Percentiles rank a stretch among this genome's conserved stretches.
Conservation (phyloP, 1,140 invertebrate genomes). For the Bradynema listronoti region DNA sequence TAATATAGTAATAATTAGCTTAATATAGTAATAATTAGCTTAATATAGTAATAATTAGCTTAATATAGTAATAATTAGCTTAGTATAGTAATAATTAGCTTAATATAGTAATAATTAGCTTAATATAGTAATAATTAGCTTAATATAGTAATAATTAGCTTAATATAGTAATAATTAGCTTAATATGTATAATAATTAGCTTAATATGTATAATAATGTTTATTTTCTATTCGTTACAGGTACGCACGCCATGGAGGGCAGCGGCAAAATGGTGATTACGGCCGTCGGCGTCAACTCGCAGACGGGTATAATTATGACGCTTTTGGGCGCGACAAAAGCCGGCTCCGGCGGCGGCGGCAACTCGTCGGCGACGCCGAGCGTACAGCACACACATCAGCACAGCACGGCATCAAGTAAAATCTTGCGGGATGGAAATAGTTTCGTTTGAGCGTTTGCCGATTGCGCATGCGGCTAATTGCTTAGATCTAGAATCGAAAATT, state of each 20-base stretch:
- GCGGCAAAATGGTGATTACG: slow-evolving; percentile 95
- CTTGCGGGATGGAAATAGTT: background rate
- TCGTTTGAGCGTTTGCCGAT: too few relatives aligned
- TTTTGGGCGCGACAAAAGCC: slow-evolving; percentile 77
- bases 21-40: too few relatives aligned
- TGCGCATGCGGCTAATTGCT: too few relatives aligned
- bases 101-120: background rate
- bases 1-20: too few relatives aligned
- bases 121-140: background rate
- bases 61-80: background rate
- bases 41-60: background rate
- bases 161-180: background rate
- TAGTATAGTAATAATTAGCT: background rate
- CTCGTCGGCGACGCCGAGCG: too few relatives aligned
- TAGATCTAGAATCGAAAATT: too few relatives aligned
- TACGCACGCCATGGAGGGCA: slow-evolving; percentile 99
- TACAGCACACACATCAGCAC: slow-evolving; percentile 11
- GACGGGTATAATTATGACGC: slow-evolving; percentile 96
- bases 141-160: background rate
- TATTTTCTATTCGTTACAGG: slow-evolving; percentile 63
- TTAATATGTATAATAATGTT: background rate
- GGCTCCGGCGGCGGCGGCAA: slow-evolving; percentile 14
- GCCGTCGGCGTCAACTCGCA: slow-evolving; percentile 98
- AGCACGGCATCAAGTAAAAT: slow-evolving; percentile 3
- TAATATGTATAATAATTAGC: background rate